Percentiles rank a stretch among this genome's conserved stretches.
Evolutionary conservation across 2,113 vertebrate species (phyloP).

Genomic region (Okapia johnstoni): DNA sequence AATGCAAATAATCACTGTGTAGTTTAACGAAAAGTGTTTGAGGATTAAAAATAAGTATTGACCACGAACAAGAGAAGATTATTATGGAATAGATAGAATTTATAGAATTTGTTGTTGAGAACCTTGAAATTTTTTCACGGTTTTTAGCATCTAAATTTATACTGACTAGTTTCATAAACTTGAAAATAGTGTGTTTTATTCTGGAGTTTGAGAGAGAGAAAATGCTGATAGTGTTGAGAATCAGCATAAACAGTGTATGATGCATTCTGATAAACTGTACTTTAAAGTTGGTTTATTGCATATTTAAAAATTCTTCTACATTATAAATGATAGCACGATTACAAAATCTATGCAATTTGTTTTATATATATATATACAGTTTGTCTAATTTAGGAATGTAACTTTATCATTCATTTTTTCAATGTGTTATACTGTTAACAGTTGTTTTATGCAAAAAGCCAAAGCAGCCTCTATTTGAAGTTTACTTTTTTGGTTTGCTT

Average conservation of each 20-base stretch:
- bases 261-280: constrained; percentile 22
- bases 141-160: constrained; percentile 11
- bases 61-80: neutral
- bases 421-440: neutral
- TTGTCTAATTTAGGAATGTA: neutral
- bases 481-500: constrained; percentile 19
- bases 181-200: neutral
- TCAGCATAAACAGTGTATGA: neutral
- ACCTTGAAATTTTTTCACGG: neutral
- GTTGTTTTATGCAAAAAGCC: neutral
- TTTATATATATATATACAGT: neutral
- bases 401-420: neutral
- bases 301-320: constrained; percentile 13
- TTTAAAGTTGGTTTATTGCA: constrained; percentile 11
- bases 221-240: neutral
- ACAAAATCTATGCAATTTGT: neutral
- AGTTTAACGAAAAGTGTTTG: neutral
- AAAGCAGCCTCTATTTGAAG: neutral
- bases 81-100: constrained; percentile 11
- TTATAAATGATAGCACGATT: constrained; percentile 17
- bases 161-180: neutral
- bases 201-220: neutral
- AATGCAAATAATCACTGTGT: neutral
- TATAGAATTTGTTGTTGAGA: neutral
- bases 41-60: neutral